Evolutionary conservation across 2,797 vertebrate species (phyloP).

Genomic region (Lepilemur septentrionalis): DNA sequence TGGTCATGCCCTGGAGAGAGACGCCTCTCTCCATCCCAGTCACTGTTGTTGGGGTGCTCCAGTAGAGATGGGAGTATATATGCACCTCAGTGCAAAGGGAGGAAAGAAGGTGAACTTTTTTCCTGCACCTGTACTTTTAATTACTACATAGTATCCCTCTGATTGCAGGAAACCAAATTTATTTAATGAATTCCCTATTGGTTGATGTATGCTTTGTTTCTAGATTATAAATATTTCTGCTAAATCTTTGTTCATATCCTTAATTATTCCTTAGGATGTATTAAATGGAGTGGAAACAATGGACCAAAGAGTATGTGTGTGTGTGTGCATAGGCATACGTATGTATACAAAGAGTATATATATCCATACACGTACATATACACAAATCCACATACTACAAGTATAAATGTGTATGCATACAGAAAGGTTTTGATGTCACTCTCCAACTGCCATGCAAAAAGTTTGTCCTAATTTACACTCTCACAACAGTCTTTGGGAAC

Average conservation of each 20-base stretch:
- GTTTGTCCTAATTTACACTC: neutral
- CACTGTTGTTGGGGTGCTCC: neutral
- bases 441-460: neutral
- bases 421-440: neutral
- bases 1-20: neutral
- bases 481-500: neutral
- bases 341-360: neutral
- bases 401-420: neutral
- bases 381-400: no score
- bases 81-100: neutral
- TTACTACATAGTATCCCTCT: neutral
- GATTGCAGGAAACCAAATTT: neutral
- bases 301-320: neutral
- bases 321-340: neutral
- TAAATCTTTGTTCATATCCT: neutral
- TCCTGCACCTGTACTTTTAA: neutral
- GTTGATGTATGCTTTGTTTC: neutral
- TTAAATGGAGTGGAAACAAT: neutral
- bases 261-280: neutral
- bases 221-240: slow-evolving; percentile 13
- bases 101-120: neutral
- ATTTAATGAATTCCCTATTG: neutral
- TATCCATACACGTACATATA: neutral
- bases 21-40: neutral
- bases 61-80: no score